Evolutionary conservation across 2,797 vertebrate species (phyloP).

Genomic region (Pangasius larnaudii): DNA sequence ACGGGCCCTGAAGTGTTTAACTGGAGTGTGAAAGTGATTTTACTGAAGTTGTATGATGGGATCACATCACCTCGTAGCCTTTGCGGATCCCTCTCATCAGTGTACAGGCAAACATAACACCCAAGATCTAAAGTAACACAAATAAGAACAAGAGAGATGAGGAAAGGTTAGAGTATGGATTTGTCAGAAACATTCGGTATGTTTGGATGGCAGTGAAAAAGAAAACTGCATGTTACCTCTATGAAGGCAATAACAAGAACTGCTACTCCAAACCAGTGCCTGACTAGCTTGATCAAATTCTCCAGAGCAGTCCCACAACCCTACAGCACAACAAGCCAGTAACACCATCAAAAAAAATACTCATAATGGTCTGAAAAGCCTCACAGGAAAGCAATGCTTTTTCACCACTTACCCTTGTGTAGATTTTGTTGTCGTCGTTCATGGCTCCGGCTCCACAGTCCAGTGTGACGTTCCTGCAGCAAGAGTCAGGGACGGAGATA

Average conservation of each 20-base stretch:
- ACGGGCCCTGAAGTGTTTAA: too few species aligned
- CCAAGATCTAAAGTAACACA: conserved; percentile 76
- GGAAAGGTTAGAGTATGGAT: neutral
- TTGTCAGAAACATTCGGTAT: neutral
- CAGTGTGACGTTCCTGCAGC: conserved; percentile 67
- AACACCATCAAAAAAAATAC: neutral
- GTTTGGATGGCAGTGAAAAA: neutral
- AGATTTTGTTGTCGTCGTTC: conserved; percentile 50
- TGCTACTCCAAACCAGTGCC: conserved; percentile 77
- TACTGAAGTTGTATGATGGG: conserved; percentile 34
- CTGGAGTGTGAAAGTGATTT: neutral
- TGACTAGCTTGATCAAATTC: conserved; percentile 62
- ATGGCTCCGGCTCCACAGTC: conserved; percentile 70
- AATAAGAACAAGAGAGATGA: neutral
- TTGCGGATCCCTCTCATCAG: conserved; percentile 89
- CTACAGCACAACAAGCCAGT: conserved; percentile 63
- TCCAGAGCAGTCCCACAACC: conserved; percentile 79
- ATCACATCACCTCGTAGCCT: conserved; percentile 91
- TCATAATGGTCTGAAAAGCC: neutral
- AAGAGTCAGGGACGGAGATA: conserved; percentile 78
- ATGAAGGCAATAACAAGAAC: conserved; percentile 86
- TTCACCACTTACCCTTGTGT: conserved; percentile 68
- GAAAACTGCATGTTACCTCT: conserved; percentile 73
- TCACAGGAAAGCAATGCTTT: neutral
- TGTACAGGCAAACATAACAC: conserved; percentile 85